Evolutionary conservation across 2,113 vertebrate genomes (phyloP), one percentile per base, ranked within the genome.

Genomic region (Cochlearius cochlearius): DNA sequence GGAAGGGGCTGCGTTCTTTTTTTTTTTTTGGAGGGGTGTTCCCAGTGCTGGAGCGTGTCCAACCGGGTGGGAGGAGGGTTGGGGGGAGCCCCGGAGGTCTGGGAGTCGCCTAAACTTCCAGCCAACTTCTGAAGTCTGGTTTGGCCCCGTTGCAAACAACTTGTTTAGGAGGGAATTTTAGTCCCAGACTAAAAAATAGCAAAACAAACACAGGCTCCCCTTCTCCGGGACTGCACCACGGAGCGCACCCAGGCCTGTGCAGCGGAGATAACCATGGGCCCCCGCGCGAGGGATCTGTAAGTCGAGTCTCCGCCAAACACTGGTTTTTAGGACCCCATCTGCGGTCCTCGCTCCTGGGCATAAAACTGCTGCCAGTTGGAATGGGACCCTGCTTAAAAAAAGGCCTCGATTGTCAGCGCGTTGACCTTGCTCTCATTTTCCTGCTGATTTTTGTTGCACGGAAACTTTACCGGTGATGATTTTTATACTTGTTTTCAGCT

Each of bases 51-150:
- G 50, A 76, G 27, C 7, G 11, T 29, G 38, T 50, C 52, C 38
- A 86, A n/a, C 25, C 7, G 4, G 18, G 49, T 47, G 36, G 60
- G 47, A 86, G 64, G 39, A 64, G 23, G 22, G 6, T 2, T 77
- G 2, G 0, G 41, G 47, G 22, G 15, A 72, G 14, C 41, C 45
- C 15, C 2, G 1, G 3, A 34, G 8, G 3, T 75, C 39, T 71
- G 72, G 21, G 14, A 60, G 20, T 41, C 5, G 2, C 5, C 0
- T 15, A 18, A 64, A 10, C 34, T 76, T 14, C 81, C 47, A 50
- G 0, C 38, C 7, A 0, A 5, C 29, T 59, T 66, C 1, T 38
- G 1, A 5, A 0, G 0, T 18, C 68, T 47, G 26, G 2, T 41
- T 34, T 0, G 1, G 25, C 36, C 78, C 17, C 0, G 0, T 26